Evolutionary conservation across 2,797 vertebrate genomes (phyloP), one percentile per base, ranked within the genome.

Genomic region (Otolemur crassicaudatus): DNA sequence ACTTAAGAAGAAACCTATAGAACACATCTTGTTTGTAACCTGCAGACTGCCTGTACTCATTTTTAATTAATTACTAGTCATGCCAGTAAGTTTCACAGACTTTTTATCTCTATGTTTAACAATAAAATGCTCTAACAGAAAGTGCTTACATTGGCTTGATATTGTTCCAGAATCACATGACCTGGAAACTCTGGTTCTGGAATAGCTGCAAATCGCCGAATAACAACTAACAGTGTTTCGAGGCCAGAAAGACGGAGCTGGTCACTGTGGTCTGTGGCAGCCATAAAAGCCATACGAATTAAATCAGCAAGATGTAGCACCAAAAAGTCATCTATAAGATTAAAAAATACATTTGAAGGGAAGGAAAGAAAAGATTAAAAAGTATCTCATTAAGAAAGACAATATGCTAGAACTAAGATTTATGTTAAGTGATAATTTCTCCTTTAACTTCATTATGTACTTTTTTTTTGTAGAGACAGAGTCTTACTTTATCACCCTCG

Each of bases 231-330:
- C 79, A 99, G 98, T 0, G 98, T 99, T 90, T 99, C 99, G 49
- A 99, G 99, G 20, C 99, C 99, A 31, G 99, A 99, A 96, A 99
- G 98, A 63, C 99, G 99, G 84, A 99, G 99, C 20, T 98, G 99
- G 75, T 99, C 98, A 43, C 99, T 99, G 94, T 99, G 99, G 98
- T 99, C 99, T n/a, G 99, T 99, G 80, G 99, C 99, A 76, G 99
- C 99, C 99, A 99, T 99, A 97, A 99, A 99, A 46, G 99, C 99
- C 99, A 99, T 99, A 69, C 99, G 99, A 86, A 99, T 99, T 98
- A 99, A 98, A 72, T 99, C 99, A 19, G 99, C 99, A 84, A 99
- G 99, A 97, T 99, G 99, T 53, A 99, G 98, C 31, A 99, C 99
- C 97, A 99, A 98, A 98, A 99, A 99, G 97, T 99, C 99, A 99